Evolutionary conservation across 2,797 vertebrate genomes (phyloP), one percentile per base, ranked within the genome.

Genomic region (Acropternis orthonyx): DNA sequence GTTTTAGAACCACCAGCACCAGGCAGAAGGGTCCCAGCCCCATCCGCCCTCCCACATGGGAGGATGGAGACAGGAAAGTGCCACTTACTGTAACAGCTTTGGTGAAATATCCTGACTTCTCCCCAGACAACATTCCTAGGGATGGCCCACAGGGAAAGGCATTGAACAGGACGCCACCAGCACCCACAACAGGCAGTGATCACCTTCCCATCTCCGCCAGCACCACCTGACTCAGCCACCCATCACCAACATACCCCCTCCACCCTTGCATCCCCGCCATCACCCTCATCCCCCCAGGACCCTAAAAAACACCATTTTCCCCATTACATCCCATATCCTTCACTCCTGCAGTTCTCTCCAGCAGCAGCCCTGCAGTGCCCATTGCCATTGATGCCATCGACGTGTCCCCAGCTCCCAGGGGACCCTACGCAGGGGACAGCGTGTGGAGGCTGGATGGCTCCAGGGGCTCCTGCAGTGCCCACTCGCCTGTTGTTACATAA

Each of bases 1-100:
- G 4, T 7, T 39, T 26, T 0, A 0, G 18, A 21, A 21, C 14
- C 4, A 8, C 10, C 3, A 7, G 46, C 5, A 8, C 6, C 67
- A 61, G 46, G 44, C 32, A 36, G 34, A 0, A 2, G 9, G 9
- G 17, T 72, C 32, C 58, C 56, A 71, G 23, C 49, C 37, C 28
- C 19, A 4, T 37, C 28, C 87, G 22, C 7, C 4, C 5, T 21
- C 36, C 36, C 85, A n/a, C 20, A 39, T 10, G 37, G 37, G 55
- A 49, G 66, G 37, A 34, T 8, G 69, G 85, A 77, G 41, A 6
- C 20, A 44, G 39, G 27, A 90, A 68, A 52, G 12, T n/a, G 36
- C 17, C 63, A 16, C 24, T 69, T 30, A 23, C 0, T 54, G 46
- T 30, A 37, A 15, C 1, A 4, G 23, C 36, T 55, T 28, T 11